Conservation (phyloP, 1,140 invertebrate genomes). For the Lethocerus indicus region DNA sequence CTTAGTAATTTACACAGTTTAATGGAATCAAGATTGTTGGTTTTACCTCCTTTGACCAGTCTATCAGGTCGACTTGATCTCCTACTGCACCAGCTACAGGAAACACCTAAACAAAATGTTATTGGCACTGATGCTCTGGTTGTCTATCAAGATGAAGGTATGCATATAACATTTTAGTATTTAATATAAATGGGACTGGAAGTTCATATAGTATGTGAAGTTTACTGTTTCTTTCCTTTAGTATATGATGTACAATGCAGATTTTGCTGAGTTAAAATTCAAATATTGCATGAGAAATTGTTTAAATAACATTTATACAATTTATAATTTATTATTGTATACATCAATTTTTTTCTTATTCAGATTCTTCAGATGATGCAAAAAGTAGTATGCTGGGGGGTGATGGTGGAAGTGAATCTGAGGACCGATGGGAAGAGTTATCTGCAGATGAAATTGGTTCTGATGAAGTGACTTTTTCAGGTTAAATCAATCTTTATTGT, state of each 20-base stretch:
- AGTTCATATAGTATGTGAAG: not conserved
- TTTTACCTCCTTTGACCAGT: not conserved
- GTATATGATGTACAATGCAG: not conserved
- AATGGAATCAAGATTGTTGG: constrained; percentile 3
- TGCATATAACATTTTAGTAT: not conserved
- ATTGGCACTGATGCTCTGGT: not conserved
- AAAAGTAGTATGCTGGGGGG: not conserved
- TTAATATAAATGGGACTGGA: not conserved
- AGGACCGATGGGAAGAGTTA: constrained; percentile 7
- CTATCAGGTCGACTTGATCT: constrained; percentile 8
- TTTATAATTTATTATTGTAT: not conserved
- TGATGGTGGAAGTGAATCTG: constrained; percentile 5
- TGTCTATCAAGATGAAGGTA: constrained; percentile 11
- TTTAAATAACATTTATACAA: not conserved
- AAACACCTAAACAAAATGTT: not conserved
- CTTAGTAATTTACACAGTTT: not conserved
- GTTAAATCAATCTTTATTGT: too few relatives aligned
- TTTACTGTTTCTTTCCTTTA: not conserved
- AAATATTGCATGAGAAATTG: not conserved
- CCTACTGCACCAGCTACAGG: constrained; percentile 4
- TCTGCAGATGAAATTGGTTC: constrained; percentile 3
- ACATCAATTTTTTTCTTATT: not conserved
- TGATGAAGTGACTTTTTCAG: too few relatives aligned
- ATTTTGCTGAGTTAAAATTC: not conserved
- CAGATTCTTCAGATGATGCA: constrained; percentile 7